A percentile compares a stretch with the other conserved stretches of the same genome.
Evolutionary conservation across 2,888 invertebrate species (phyloP).

Genomic region (Chrysolina americana): DNA sequence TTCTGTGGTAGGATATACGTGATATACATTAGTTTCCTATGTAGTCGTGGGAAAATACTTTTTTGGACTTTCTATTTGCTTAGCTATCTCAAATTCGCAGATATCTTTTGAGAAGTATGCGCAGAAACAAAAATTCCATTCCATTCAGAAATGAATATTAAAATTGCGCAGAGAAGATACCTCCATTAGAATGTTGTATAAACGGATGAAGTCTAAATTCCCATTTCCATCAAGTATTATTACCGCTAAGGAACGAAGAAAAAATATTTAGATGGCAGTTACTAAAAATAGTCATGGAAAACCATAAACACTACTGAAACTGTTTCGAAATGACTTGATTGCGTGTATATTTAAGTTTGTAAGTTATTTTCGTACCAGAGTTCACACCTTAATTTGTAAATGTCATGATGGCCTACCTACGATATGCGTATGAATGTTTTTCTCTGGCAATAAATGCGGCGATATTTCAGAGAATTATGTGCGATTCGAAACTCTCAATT

Average conservation of each 20-base stretch:
- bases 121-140: no score
- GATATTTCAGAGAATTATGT: slow-evolving; percentile 28
- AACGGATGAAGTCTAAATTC: background rate
- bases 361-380: slow-evolving; percentile 48
- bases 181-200: no score
- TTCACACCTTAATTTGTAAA: slow-evolving; percentile 61
- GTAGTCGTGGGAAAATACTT: no score
- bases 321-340: slow-evolving; percentile 58
- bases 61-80: no score
- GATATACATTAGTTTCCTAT: no score
- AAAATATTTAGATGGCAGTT: slow-evolving; percentile 2
- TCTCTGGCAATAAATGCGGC: slow-evolving; percentile 23
- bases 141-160: no score
- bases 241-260: background rate
- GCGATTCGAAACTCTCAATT: slow-evolving; percentile 29
- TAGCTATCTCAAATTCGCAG: no score
- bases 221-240: background rate
- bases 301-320: slow-evolving; percentile 45
- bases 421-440: slow-evolving; percentile 29
- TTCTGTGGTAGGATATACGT: no score
- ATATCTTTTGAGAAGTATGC: no score
- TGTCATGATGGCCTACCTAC: slow-evolving; percentile 53
- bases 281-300: slow-evolving; percentile 29
- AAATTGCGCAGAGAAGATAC: no score
- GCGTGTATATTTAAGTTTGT: slow-evolving; percentile 62